A percentile compares a stretch with the other conserved stretches of the same genome.
Conservation (phyloP, 1,140 invertebrate species). For the Solenopsis fugax region DNA sequence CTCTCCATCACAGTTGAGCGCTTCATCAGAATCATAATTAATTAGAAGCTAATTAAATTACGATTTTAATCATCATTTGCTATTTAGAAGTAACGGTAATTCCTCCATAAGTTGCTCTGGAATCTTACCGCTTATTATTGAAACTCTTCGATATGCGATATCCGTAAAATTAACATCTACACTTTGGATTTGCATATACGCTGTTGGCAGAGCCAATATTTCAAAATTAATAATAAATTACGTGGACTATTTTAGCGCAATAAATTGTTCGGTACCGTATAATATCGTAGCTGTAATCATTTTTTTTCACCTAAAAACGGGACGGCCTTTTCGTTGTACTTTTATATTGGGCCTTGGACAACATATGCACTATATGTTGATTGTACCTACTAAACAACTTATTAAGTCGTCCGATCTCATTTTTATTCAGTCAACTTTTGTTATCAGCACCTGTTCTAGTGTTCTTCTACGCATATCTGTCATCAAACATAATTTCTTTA, state of each 20-base stretch:
- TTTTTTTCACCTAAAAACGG: conserved; percentile 26
- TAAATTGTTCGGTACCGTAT: neutral
- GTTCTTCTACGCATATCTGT: too few relatives aligned
- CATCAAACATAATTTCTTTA: neutral
- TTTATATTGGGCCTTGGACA: neutral
- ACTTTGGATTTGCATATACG: conserved; percentile 18
- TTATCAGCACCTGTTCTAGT: neutral
- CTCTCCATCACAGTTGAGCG: neutral
- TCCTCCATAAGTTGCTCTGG: neutral
- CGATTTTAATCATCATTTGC: conserved; percentile 1
- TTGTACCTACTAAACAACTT: neutral
- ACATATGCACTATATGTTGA: neutral
- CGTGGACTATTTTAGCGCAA: neutral
- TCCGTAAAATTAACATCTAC: neutral
- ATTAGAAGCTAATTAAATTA: conserved; percentile 33
- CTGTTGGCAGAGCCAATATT: neutral
- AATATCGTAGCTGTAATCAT: conserved; percentile 5
- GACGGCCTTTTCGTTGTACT: conserved; percentile 15
- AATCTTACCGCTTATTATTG: neutral
- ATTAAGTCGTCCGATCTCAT: neutral
- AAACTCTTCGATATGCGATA: neutral
- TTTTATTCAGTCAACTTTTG: neutral
- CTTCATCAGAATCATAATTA: neutral
- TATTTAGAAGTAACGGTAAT: conserved; percentile 20
- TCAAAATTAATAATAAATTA: conserved; percentile 53